These are phyloP conservation scores for Sigmodon hispidus DNA, from an alignment of 2,113 vertebrate genomes.

Conservation along the genomic window DNA sequence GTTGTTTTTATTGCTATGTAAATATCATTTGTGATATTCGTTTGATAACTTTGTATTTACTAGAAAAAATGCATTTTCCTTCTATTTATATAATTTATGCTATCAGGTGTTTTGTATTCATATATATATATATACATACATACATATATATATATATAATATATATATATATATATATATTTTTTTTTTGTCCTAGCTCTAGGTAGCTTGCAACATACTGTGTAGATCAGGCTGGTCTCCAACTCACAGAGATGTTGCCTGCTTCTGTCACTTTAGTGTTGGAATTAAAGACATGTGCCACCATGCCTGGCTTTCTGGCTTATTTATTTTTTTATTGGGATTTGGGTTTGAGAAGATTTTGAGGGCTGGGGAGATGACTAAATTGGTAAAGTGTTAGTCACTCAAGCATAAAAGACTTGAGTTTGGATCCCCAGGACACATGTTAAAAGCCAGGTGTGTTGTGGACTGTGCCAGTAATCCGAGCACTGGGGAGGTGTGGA, in stretches of 20 bases:
- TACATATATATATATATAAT: background rate
- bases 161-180: background rate
- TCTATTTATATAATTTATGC: background rate
- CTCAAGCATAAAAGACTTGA: background rate
- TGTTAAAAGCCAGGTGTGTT: background rate
- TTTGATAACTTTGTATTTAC: conserved; percentile 48
- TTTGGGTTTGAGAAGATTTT: background rate
- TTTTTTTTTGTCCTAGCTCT: background rate
- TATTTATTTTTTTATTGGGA: background rate
- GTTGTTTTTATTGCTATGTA: background rate
- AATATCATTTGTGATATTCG: background rate
- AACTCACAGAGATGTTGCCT: background rate
- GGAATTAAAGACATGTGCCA: background rate
- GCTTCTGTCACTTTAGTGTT: background rate
- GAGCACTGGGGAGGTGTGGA: background rate
- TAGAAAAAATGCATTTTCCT: background rate
- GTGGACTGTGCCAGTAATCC: background rate
- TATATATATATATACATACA: background rate
- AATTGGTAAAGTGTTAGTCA: background rate
- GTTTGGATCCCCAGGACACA: background rate
- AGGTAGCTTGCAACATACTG: background rate
- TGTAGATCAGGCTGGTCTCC: background rate
- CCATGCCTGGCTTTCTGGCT: background rate
- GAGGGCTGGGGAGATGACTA: background rate
- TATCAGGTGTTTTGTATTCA: background rate